Evolutionary conservation across 2,113 vertebrate species (phyloP), one percentile per base, ranked within the genome.

Genomic region (Thomomys bottae): DNA sequence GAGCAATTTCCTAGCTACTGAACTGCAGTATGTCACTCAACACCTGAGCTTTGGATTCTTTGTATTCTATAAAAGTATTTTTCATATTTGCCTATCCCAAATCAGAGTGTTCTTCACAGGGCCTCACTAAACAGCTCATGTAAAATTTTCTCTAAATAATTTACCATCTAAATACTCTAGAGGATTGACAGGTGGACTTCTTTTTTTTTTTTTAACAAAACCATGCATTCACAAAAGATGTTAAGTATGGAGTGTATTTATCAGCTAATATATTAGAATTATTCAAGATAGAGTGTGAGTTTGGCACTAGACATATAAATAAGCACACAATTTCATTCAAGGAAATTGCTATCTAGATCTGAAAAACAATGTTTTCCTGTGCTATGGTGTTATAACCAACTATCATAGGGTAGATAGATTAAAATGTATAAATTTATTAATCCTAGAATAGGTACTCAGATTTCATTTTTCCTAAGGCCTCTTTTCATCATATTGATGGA

Each of bases 231-330:
- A 77, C 87, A 9, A 90, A 90, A 84, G 77, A 26, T 14, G 18
- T 49, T 28, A 70, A 26, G 23, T 24, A 8, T 63, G 36, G 20
- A 84, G 38, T 11, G 38, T 38, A 88, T 28, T 49, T 54, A 54
- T 59, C 66, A 73, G 38, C 38, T 87, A 38, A 63, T 34, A 54
- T 45, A 79, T 49, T 92, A n/a, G 70, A 95, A 64, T 45, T 71
- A 92, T 36, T 72, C 11, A 77, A 72, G 11, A 38, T 0, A 0
- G n/a, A 63, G 23, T 36, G 64, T 70, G 26, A 89, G 57, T 9
- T 45, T 5, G 28, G 18, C 20, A 63, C 12, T 26, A 49, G n/a
- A 73, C 36, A 26, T 61, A 40, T 59, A 36, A 57, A 80, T 5
- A 81, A 73, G 4, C 45, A 36, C 15, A 72, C 86, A 54, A 40